Conservation (phyloP, 2,888 invertebrate species). For the Herminia tarsipennalis region DNA sequence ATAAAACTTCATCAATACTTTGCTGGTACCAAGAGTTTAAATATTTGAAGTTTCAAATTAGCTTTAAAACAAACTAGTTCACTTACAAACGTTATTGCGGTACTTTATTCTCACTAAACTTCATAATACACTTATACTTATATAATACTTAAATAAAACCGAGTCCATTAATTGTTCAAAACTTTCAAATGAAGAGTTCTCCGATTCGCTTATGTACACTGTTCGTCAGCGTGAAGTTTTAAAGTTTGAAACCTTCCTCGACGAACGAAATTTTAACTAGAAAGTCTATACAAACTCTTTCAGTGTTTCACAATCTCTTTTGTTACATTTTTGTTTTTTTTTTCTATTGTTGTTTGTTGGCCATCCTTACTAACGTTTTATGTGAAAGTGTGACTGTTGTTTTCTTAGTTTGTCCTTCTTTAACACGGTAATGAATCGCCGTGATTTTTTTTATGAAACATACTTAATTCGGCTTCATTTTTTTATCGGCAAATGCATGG, state of each 20-base stretch:
- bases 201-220: slow-evolving; percentile 21
- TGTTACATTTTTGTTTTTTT: too few relatives aligned
- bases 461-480: too few relatives aligned
- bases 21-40: neutral
- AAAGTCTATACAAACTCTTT: neutral
- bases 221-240: slow-evolving; percentile 10
- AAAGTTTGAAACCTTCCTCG: slow-evolving; percentile 19
- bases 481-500: too few relatives aligned
- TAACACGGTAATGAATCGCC: neutral
- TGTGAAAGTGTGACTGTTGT: too few relatives aligned
- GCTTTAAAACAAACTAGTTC: slow-evolving; percentile 10
- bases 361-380: too few relatives aligned
- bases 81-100: neutral
- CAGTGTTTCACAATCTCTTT: neutral
- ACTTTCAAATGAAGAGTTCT: slow-evolving; percentile 30
- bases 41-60: neutral
- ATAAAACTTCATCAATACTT: neutral
- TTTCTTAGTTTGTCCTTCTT: too few relatives aligned
- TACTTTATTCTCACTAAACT: slow-evolving; percentile 19
- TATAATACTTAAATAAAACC: slow-evolving; percentile 18
- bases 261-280: slow-evolving; percentile 1
- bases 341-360: too few relatives aligned
- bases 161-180: slow-evolving; percentile 32
- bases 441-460: too few relatives aligned
- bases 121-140: slow-evolving; percentile 14